Conservation (phyloP, 1,140 invertebrate genomes). For the Oryzaephilus surinamensis region DNA sequence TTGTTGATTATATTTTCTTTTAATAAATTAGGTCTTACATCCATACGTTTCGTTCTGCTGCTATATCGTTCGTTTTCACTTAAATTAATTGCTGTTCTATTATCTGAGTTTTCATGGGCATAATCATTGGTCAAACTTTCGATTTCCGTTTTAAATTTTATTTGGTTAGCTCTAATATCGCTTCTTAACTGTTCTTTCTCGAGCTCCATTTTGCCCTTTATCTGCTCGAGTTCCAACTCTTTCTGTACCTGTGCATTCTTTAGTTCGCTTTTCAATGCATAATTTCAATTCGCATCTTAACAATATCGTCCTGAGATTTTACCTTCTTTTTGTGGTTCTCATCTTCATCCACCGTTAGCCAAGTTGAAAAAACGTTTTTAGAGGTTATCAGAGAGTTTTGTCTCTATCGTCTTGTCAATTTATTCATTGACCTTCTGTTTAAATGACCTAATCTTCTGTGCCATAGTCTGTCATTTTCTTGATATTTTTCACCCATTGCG, state of each 20-base stretch:
- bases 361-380: constrained; percentile 7
- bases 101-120: constrained; percentile 25
- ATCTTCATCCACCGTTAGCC: constrained; percentile 6
- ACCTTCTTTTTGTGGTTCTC: too few relatives aligned
- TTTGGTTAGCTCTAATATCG: constrained; percentile 5
- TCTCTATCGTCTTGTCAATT: constrained; percentile 1
- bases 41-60: constrained; percentile 30
- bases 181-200: constrained; percentile 2
- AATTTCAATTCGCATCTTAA: constrained; percentile 4
- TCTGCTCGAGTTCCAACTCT: constrained; percentile 5
- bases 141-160: constrained; percentile 7
- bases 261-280: constrained; percentile 5
- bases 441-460: constrained; percentile 20
- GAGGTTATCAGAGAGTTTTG: constrained; percentile 5
- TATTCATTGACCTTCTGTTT: constrained; percentile 21
- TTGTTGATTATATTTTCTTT: constrained; percentile 18
- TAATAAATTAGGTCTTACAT: constrained; percentile 31
- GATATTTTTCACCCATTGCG: background rate
- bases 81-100: constrained; percentile 25
- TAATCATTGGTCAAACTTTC: constrained; percentile 1
- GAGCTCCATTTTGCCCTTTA: constrained; percentile 5
- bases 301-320: constrained; percentile 6
- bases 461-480: constrained; percentile 14
- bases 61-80: constrained; percentile 21
- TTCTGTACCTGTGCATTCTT: constrained; percentile 6